A percentile compares a stretch with the other conserved stretches of the same genome.
Conservation (phyloP, 2,113 vertebrate genomes). For the Acrocephalus kingi region DNA sequence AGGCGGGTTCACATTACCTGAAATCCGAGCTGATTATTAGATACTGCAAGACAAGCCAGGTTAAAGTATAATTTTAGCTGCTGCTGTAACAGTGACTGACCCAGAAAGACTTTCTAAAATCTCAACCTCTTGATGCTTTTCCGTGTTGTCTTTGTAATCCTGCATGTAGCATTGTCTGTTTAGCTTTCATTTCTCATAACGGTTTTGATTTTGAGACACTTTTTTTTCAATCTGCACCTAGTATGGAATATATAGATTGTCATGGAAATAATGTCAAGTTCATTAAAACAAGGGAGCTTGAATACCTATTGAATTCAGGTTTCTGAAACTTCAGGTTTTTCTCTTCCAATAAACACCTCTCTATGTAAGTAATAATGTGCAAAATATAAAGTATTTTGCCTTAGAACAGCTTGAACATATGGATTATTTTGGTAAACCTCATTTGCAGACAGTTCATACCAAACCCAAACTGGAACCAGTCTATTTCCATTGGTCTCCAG, state of each 20-base stretch:
- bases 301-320: neutral
- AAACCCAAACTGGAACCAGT: neutral
- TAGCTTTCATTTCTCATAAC: rapidly evolving
- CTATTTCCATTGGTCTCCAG: neutral
- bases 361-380: neutral
- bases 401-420: neutral
- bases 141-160: neutral
- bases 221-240: rapidly evolving
- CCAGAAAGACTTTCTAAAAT: neutral
- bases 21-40: neutral
- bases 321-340: neutral
- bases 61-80: neutral
- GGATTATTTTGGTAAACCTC: neutral
- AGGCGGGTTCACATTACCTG: neutral
- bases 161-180: neutral
- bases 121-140: neutral
- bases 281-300: neutral
- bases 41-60: neutral
- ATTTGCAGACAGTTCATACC: neutral
- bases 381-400: neutral
- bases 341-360: neutral
- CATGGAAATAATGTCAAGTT: rapidly evolving
- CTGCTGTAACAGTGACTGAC: neutral
- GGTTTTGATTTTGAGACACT: neutral
- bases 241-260: too few species aligned